phyloP scores from a whole-genome alignment of 1,140 invertebrate genomes.

The Drosophila mayri region DNA sequence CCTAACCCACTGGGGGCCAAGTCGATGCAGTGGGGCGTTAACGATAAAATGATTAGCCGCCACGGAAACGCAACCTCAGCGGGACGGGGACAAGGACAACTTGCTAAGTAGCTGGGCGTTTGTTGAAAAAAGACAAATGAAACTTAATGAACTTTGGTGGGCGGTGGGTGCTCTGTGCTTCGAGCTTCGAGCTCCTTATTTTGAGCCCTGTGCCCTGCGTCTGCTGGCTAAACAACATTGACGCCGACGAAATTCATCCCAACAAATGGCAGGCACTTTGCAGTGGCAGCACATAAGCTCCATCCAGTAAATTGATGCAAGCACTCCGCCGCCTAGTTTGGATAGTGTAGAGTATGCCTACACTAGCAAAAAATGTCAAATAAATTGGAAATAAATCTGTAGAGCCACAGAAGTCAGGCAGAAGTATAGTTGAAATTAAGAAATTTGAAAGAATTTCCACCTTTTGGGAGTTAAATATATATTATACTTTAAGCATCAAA shows the following conservation, averaged over 20 bases:
- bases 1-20: slow-evolving; percentile 16
- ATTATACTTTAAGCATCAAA: too few species aligned
- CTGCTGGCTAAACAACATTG: slow-evolving; percentile 56
- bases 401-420: not conserved
- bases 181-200: not conserved
- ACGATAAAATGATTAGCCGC: slow-evolving; percentile 76
- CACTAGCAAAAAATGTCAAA: not conserved
- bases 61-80: slow-evolving; percentile 15
- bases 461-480: too few species aligned
- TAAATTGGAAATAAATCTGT: too few species aligned
- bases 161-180: not conserved
- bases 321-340: slow-evolving; percentile 30
- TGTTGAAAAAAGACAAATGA: slow-evolving; percentile 53
- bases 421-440: not conserved
- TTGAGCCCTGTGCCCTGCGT: not conserved
- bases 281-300: slow-evolving; percentile 54
- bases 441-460: too few species aligned
- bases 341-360: slow-evolving; percentile 11
- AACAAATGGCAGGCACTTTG: slow-evolving; percentile 68
- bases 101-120: slow-evolving; percentile 53
- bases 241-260: slow-evolving; percentile 38
- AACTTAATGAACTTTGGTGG: slow-evolving; percentile 64
- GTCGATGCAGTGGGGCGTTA: slow-evolving; percentile 53
- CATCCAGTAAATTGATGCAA: slow-evolving; percentile 74
- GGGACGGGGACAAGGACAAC: slow-evolving; percentile 7